Evolutionary conservation across 2,888 invertebrate species (phyloP).

Genomic region (Tryphoninae sp.): DNA sequence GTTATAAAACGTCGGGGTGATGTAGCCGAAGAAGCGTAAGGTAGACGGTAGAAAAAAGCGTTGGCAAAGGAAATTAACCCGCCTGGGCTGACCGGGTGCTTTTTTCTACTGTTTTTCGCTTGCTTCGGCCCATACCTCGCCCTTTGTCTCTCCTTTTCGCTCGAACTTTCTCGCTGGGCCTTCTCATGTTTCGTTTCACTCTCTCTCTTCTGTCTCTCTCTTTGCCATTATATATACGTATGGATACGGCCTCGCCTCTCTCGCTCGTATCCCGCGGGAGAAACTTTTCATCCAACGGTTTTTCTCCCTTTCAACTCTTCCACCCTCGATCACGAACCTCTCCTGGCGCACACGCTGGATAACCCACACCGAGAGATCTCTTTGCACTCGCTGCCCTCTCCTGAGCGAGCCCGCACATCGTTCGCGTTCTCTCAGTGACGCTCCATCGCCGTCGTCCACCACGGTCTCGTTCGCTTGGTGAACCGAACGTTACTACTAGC

Average conservation of each 20-base stretch:
- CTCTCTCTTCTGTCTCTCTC: conserved; percentile 2
- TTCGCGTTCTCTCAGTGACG: conserved; percentile 54
- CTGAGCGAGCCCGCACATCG: conserved; percentile 42
- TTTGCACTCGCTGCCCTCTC: conserved; percentile 17
- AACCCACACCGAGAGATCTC: conserved; percentile 33
- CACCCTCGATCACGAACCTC: conserved; percentile 57
- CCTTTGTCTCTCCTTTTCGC: conserved; percentile 2
- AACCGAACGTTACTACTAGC: conserved; percentile 60
- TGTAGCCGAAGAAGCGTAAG: conserved; percentile 56
- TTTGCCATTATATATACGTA: neutral
- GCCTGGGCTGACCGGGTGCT: conserved; percentile 60
- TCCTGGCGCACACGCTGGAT: conserved; percentile 44
- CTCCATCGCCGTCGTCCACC: conserved; percentile 57
- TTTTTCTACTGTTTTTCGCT: conserved; percentile 61
- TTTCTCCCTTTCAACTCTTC: conserved; percentile 50
- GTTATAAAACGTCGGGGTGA: conserved; percentile 40
- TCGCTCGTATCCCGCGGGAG: conserved; percentile 50
- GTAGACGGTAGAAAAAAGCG: conserved; percentile 42
- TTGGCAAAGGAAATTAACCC: conserved; percentile 71
- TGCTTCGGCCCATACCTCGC: conserved; percentile 55
- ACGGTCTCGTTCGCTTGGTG: conserved; percentile 57
- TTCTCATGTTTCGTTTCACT: conserved; percentile 57
- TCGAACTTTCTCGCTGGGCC: conserved; percentile 21
- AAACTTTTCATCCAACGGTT: conserved; percentile 62
- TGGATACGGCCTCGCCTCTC: neutral